Base-by-base conservation (phyloP, 2,888 invertebrate genomes). In the Scaptomyza reducta region DNA sequence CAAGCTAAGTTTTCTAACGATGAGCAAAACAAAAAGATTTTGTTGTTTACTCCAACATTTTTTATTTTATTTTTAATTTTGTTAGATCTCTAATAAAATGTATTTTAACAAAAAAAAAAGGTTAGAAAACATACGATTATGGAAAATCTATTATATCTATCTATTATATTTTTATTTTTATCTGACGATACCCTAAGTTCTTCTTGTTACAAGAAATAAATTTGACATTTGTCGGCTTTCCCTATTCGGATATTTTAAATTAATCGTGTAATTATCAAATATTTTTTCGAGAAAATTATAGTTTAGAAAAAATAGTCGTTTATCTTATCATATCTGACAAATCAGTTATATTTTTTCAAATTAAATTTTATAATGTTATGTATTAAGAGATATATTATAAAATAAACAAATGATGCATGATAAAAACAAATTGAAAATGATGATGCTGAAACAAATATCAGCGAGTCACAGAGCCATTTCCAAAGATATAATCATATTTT, bases 371-470 rank as follows among this genome's bases (percentile, higher is more conserved):
- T 6, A 35, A 35, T 38, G 6, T 35, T 35, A n/a, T 35, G 14
- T 38, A 14, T 7, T 14, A 14, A 9, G 9, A 14, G 7, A 6
- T 35, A n/a, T 7, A n/a, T n/a, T n/a, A n/a, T 35, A n/a, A 14
- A 9, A 38, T 9, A n/a, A 38, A 14, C 13, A 7, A 14, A 38
- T 9, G 38, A 14, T 38, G 38, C 38, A 14, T 58, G 69, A 58
- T 42, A 18, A 33, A 60, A 25, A 55, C 16, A 64, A 55, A 46
- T 42, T 14, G 6, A 3, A 27, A 57, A 45, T 35, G 22, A 65
- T 64, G 54, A 46, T 47, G 14, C 11, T 41, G 38, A 33, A 29
- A 50, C 18, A 38, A 22, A 18, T 10, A 6, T 60, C 35, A 46
- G 9, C n/a, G 18, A 13, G 6, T 38, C 22, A 31, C n/a, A 16